Evolutionary conservation across 92 coral and sea anemone species (phyloP).

Genomic region (Micromussa lordhowensis): DNA sequence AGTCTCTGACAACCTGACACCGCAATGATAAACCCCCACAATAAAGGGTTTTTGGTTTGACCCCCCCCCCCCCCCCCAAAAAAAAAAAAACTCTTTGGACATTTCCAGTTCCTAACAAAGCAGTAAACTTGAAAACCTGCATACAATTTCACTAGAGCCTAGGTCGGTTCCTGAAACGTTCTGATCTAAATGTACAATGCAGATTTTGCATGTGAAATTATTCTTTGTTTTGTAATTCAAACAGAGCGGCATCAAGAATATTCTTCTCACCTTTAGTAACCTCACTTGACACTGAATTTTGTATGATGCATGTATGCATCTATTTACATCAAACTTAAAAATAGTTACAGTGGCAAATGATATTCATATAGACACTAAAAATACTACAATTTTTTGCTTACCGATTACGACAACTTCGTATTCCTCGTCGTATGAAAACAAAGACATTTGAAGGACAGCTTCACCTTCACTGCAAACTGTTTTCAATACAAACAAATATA

Average conservation of each 20-base stretch:
- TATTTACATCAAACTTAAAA: neutral
- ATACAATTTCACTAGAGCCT: neutral
- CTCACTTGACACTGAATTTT: neutral
- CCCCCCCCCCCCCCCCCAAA: too few species aligned
- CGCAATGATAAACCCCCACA: neutral
- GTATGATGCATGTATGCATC: neutral
- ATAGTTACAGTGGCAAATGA: neutral
- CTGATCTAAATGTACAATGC: neutral
- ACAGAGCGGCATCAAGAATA: neutral
- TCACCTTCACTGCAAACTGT: slow-evolving; percentile 17
- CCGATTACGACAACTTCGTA: slow-evolving; percentile 74
- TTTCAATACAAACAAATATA: neutral
- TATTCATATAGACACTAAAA: neutral
- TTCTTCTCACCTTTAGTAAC: neutral
- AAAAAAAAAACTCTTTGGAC: too few species aligned
- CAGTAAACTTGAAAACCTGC: neutral
- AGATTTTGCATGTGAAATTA: neutral
- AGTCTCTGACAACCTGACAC: neutral
- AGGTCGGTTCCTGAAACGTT: neutral
- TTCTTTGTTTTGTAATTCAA: neutral
- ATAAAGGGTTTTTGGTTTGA: too few species aligned
- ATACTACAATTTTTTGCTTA: slow-evolving; percentile 3
- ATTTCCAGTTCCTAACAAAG: neutral
- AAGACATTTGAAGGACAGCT: slow-evolving; percentile 31
- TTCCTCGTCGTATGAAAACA: slow-evolving; percentile 33